Evolutionary conservation across 2,888 invertebrate species (phyloP).

Genomic region (Papilio protenor): DNA sequence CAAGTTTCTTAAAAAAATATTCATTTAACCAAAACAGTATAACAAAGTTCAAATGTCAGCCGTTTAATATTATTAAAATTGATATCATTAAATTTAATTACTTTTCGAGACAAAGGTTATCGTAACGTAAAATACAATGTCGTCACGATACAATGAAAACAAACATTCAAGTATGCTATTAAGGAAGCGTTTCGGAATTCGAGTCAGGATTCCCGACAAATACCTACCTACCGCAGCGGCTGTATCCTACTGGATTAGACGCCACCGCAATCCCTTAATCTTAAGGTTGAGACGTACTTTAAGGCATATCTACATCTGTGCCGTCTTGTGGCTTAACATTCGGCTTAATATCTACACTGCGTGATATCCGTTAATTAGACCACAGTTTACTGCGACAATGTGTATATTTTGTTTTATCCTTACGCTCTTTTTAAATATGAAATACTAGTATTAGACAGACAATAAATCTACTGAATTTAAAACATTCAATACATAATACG

Average conservation of each 20-base stretch:
- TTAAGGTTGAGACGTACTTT: constrained; percentile 41
- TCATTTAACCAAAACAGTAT: background rate
- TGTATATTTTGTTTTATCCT: background rate
- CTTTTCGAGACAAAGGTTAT: constrained; percentile 34
- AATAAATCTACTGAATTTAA: too few relatives aligned
- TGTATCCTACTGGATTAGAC: constrained; percentile 66
- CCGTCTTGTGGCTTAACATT: constrained; percentile 31
- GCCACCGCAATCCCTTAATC: constrained; percentile 61
- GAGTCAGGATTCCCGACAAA: constrained; percentile 63
- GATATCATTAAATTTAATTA: constrained; percentile 31
- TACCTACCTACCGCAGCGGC: constrained; percentile 77
- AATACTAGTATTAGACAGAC: background rate
- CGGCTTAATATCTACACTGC: constrained; percentile 17
- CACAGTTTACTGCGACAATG: constrained; percentile 4
- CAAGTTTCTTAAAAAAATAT: background rate
- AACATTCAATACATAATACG: background rate
- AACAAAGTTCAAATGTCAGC: background rate
- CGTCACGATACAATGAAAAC: constrained; percentile 53
- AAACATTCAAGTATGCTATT: constrained; percentile 50
- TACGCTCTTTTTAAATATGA: background rate
- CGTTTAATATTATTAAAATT: constrained; percentile 1
- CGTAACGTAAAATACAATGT: constrained; percentile 31
- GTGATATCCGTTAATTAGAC: constrained; percentile 31
- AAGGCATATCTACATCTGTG: constrained; percentile 31
- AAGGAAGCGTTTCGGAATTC: constrained; percentile 66